Percentiles rank a stretch among this genome's conserved stretches.
Conservation (phyloP, 2,888 invertebrate species). For the Incurvaria masculella region DNA sequence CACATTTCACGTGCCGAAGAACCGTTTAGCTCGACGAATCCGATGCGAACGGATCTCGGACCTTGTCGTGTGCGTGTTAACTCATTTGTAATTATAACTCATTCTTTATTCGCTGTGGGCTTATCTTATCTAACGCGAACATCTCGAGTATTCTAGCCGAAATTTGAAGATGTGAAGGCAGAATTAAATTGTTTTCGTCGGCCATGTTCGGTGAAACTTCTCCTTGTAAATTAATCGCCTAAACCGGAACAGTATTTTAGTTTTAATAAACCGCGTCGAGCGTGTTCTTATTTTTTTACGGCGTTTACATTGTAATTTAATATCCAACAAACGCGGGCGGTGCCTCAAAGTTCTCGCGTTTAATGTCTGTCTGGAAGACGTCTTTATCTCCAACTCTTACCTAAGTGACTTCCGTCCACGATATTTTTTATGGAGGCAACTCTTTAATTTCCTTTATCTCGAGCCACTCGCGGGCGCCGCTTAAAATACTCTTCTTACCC, state of each 20-base stretch:
- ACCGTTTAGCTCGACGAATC: slow-evolving; percentile 13
- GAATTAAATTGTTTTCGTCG: no score
- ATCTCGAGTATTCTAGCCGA: no score
- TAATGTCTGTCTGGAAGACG: background rate
- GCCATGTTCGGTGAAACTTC: no score
- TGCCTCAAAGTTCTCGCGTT: background rate
- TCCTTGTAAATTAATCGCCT: no score
- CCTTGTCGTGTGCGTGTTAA: background rate
- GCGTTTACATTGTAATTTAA: background rate
- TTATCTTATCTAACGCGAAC: no score
- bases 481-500: slow-evolving; percentile 53
- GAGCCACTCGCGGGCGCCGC: slow-evolving; percentile 49
- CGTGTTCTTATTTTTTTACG: background rate
- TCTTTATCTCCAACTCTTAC: background rate
- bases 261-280: no score
- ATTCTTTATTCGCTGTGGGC: no score
- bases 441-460: slow-evolving; percentile 56
- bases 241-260: no score
- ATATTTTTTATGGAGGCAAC: slow-evolving; percentile 36
- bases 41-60: background rate
- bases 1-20: slow-evolving; percentile 27
- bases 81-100: background rate
- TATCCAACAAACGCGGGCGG: background rate
- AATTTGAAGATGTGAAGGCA: no score
- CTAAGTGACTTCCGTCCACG: slow-evolving; percentile 40